Evolutionary conservation across 2,113 vertebrate genomes (phyloP).

Genomic region (Neogale vison): DNA sequence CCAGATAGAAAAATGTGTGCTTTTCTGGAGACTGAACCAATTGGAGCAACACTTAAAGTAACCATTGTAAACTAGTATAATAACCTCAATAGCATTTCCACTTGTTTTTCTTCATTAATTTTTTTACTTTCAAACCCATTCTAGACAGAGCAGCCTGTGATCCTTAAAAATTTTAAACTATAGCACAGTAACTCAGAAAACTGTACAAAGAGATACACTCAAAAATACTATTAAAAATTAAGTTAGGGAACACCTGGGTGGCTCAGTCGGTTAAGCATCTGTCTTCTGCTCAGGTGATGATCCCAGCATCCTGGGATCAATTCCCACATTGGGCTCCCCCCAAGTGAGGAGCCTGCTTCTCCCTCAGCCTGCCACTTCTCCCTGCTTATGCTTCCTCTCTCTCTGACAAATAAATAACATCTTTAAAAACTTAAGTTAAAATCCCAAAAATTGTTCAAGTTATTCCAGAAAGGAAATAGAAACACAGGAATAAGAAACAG

Average conservation of each 20-base stretch:
- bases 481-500: background rate
- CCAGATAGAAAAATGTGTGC: background rate
- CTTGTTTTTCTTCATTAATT: background rate
- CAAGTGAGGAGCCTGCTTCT: too few species aligned
- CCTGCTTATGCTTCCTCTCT: too few species aligned
- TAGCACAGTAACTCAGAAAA: background rate
- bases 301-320: too few species aligned
- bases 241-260: background rate
- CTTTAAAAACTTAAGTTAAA: background rate
- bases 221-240: background rate
- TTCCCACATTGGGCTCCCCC: too few species aligned
- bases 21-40: background rate
- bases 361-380: too few species aligned
- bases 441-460: constrained; percentile 3
- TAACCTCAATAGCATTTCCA: background rate
- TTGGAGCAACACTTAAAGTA: background rate
- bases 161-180: background rate
- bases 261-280: background rate
- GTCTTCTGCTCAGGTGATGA: background rate
- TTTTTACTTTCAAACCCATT: background rate
- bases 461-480: background rate
- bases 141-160: background rate
- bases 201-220: background rate
- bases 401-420: too few species aligned
- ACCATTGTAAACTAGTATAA: background rate